Percentiles rank a stretch among this genome's conserved stretches.
Conservation (phyloP, 2,888 invertebrate species). For the Latrodectus elegans region DNA sequence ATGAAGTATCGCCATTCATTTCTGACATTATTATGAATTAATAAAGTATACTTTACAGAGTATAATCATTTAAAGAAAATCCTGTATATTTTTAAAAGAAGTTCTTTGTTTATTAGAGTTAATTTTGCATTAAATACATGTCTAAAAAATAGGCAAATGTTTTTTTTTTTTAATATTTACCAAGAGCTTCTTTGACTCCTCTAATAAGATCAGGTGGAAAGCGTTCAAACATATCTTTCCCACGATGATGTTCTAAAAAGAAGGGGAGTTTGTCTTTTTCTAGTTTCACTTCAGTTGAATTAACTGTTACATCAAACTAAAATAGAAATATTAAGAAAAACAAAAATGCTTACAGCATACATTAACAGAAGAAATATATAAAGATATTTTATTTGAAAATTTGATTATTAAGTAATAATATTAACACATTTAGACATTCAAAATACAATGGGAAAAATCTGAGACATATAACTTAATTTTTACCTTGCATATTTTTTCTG, state of each 20-base stretch:
- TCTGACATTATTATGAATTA: background rate
- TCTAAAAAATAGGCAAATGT: background rate
- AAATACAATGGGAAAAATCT: background rate
- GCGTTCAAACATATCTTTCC: slow-evolving; percentile 9
- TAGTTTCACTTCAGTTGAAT: slow-evolving; percentile 43
- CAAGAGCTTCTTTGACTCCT: slow-evolving; percentile 18
- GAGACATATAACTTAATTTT: background rate
- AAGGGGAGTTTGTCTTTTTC: background rate
- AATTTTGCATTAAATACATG: too few relatives aligned
- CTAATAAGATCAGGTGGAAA: slow-evolving; percentile 51
- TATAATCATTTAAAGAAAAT: background rate
- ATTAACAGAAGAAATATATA: too few relatives aligned
- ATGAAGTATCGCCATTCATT: too few relatives aligned
- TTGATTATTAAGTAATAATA: too few relatives aligned
- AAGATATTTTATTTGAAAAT: too few relatives aligned
- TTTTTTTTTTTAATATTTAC: slow-evolving; percentile 12
- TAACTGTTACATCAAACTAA: slow-evolving; percentile 56
- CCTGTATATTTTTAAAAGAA: background rate
- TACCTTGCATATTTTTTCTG: slow-evolving; percentile 70
- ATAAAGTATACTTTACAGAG: background rate
- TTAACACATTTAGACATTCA: background rate
- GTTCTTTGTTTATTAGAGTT: background rate
- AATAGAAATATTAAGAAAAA: slow-evolving; percentile 13
- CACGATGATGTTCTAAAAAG: background rate
- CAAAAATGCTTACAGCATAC: too few relatives aligned